Conservation (phyloP, 2,888 invertebrate genomes). For the Ormyrus labotus region DNA sequence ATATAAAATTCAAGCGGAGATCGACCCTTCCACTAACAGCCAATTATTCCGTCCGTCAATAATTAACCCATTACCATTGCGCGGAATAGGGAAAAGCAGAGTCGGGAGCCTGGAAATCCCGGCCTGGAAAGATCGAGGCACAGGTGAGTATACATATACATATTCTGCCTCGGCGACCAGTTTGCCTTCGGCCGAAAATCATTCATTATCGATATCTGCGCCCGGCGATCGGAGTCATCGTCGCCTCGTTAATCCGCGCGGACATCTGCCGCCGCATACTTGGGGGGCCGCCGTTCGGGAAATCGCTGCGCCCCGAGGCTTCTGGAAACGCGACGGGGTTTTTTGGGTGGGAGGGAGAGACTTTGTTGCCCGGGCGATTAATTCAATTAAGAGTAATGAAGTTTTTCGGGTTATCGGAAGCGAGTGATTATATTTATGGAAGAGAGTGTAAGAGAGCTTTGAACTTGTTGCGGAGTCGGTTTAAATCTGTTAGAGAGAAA, state of each 20-base stretch:
- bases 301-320: conserved; percentile 24
- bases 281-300: conserved; percentile 24
- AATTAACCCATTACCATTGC: conserved; percentile 8
- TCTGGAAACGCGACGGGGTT: background rate
- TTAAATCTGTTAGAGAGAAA: too few species aligned
- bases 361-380: too few species aligned
- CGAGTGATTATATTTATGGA: too few species aligned
- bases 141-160: conserved; percentile 43
- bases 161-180: conserved; percentile 51
- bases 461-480: too few species aligned
- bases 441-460: too few species aligned
- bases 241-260: conserved; percentile 56
- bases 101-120: conserved; percentile 4
- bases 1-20: too few species aligned
- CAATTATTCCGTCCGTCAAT: background rate
- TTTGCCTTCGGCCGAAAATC: conserved; percentile 60
- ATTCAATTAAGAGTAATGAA: too few species aligned
- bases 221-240: conserved; percentile 59
- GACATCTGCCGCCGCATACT: conserved; percentile 60
- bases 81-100: conserved; percentile 7
- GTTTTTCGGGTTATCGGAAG: too few species aligned
- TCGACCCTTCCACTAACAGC: background rate
- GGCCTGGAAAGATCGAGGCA: conserved; percentile 29
- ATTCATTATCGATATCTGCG: conserved; percentile 59
- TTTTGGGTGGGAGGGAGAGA: background rate